phyloP scores from a whole-genome alignment of 2,113 vertebrate genomes.

The Condylura cristata region DNA sequence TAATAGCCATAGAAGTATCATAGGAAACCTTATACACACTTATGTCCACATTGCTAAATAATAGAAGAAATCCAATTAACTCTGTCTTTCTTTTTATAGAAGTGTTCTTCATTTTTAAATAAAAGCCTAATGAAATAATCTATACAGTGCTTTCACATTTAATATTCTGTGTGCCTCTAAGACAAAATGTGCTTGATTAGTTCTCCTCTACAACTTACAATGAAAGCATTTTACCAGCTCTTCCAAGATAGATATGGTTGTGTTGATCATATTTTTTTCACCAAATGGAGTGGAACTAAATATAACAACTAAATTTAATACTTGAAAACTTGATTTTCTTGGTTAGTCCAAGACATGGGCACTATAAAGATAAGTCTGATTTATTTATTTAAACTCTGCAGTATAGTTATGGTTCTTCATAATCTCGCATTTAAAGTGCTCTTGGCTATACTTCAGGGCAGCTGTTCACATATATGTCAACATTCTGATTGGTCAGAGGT shows the following conservation, averaged over 20 bases:
- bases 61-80: constrained; percentile 70
- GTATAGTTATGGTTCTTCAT: constrained; percentile 4
- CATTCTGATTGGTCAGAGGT: background rate
- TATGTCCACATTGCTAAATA: constrained; percentile 46
- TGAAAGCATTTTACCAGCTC: constrained; percentile 12
- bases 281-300: constrained; percentile 45
- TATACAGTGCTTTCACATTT: constrained; percentile 42
- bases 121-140: constrained; percentile 61
- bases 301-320: constrained; percentile 40
- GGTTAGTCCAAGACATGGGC: background rate
- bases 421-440: background rate
- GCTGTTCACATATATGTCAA: background rate
- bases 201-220: constrained; percentile 39
- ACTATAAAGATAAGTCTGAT: background rate
- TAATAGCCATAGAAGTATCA: constrained; percentile 42
- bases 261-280: constrained; percentile 36
- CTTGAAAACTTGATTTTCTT: constrained; percentile 52
- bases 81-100: constrained; percentile 53
- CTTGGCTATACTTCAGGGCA: background rate
- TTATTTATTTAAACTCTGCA: constrained; percentile 49
- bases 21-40: constrained; percentile 40
- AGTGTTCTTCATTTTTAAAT: constrained; percentile 60
- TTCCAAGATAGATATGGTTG: background rate
- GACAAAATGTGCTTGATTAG: constrained; percentile 47
- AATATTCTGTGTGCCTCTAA: constrained; percentile 62